These are phyloP conservation scores for Dicranocentrus wangi DNA, from an alignment of 2,888 invertebrate genomes.

Conservation along the genomic window DNA sequence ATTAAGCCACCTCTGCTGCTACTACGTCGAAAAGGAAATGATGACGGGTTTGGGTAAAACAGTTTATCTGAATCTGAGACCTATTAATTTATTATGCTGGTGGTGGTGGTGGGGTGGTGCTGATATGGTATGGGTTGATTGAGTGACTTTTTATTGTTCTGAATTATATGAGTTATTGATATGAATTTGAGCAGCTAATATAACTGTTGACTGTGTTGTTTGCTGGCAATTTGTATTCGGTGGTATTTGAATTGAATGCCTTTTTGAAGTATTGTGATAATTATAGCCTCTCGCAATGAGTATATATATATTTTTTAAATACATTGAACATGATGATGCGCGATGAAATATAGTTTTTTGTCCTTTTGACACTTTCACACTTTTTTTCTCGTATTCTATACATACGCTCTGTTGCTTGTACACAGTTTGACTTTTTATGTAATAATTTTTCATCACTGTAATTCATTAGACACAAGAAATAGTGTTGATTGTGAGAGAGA, in stretches of 20 bases:
- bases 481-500: slow-evolving; percentile 35
- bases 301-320: no score
- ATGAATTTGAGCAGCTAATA: slow-evolving; percentile 22
- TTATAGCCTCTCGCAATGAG: no score
- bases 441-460: background rate
- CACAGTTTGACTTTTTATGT: slow-evolving; percentile 26
- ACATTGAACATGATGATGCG: background rate
- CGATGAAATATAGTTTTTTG: slow-evolving; percentile 16
- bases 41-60: no score
- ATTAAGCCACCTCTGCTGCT: no score
- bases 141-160: slow-evolving; percentile 9
- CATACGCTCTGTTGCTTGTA: slow-evolving; percentile 25
- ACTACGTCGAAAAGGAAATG: no score
- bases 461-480: background rate
- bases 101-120: no score
- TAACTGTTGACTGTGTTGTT: slow-evolving; percentile 51
- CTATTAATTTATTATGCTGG: no score
- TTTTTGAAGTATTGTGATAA: background rate
- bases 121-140: no score
- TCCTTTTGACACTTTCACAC: slow-evolving; percentile 7
- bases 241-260: slow-evolving; percentile 6
- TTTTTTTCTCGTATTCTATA: slow-evolving; percentile 18
- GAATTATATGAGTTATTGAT: slow-evolving; percentile 4
- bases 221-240: slow-evolving; percentile 38
- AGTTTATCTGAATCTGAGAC: no score